Conservation (phyloP, 2,888 invertebrate species). For the Lissocephala sabroskyi region DNA sequence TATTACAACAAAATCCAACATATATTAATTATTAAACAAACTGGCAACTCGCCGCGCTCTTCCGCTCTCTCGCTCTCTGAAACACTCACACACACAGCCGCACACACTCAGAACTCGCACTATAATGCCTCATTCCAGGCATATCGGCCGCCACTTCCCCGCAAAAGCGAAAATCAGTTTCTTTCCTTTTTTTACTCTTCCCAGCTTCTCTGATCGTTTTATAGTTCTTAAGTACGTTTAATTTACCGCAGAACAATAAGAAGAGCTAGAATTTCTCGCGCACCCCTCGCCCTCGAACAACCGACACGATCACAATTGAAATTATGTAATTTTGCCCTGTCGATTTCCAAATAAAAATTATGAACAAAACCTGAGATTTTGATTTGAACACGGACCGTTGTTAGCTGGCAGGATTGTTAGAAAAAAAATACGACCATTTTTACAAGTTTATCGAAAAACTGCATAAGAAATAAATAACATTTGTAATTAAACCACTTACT, state of each 20-base stretch:
- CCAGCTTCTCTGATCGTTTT: constrained; percentile 17
- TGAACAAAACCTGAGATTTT: constrained; percentile 6
- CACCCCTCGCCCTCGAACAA: no score
- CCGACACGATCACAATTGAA: no score
- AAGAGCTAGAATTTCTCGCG: no score
- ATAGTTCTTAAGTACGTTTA: constrained; percentile 4
- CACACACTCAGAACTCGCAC: constrained; percentile 37
- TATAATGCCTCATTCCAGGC: no score
- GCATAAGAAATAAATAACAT: constrained; percentile 10
- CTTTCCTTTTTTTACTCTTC: constrained; percentile 48
- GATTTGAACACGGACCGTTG: no score
- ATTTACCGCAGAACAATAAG: no score
- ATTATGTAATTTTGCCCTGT: no score
- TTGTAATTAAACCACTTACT: constrained; percentile 25
- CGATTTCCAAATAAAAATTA: constrained; percentile 22
- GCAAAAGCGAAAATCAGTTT: no score
- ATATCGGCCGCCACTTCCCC: no score
- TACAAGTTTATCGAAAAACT: constrained; percentile 17
- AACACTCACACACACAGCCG: background rate
- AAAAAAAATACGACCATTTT: constrained; percentile 36
- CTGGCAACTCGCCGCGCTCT: background rate
- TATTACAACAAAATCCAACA: no score
- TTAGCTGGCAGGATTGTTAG: no score
- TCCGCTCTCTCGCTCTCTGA: constrained; percentile 5
- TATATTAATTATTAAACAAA: no score